Evolutionary conservation across 2,888 invertebrate genomes (phyloP).

Genomic region (Chymomyza amoena): DNA sequence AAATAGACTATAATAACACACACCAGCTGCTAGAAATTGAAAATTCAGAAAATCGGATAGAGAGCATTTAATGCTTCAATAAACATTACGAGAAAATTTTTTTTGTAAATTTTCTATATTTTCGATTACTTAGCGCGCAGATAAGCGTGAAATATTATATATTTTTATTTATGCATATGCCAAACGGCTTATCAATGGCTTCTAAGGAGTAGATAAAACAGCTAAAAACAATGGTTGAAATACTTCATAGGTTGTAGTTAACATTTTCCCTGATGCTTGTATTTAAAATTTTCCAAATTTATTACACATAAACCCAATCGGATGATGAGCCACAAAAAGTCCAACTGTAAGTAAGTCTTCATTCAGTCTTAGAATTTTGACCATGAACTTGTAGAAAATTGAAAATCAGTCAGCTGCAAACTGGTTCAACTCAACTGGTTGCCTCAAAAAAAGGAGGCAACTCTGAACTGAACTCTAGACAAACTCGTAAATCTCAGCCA

Average conservation of each 20-base stretch:
- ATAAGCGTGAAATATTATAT: constrained; percentile 23
- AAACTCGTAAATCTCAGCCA: background rate
- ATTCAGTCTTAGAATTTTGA: background rate
- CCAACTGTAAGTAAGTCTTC: background rate
- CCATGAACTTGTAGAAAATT: background rate
- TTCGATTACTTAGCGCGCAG: no score
- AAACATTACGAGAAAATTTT: no score
- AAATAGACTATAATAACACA: no score
- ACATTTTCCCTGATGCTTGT: background rate
- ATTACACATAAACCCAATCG: background rate
- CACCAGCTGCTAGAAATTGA: no score
- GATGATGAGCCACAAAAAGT: background rate
- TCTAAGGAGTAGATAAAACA: background rate
- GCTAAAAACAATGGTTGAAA: background rate
- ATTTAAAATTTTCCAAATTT: background rate
- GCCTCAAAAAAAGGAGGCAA: background rate
- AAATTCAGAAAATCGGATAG: no score
- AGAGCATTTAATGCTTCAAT: no score
- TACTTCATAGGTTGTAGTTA: background rate
- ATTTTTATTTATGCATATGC: constrained; percentile 7
- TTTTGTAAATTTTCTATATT: no score
- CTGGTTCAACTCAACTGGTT: background rate
- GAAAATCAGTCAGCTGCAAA: background rate
- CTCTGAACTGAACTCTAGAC: background rate
- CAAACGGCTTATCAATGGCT: background rate